Base-by-base conservation (phyloP, 2,888 invertebrate genomes). In the Synergus gifuensis region DNA sequence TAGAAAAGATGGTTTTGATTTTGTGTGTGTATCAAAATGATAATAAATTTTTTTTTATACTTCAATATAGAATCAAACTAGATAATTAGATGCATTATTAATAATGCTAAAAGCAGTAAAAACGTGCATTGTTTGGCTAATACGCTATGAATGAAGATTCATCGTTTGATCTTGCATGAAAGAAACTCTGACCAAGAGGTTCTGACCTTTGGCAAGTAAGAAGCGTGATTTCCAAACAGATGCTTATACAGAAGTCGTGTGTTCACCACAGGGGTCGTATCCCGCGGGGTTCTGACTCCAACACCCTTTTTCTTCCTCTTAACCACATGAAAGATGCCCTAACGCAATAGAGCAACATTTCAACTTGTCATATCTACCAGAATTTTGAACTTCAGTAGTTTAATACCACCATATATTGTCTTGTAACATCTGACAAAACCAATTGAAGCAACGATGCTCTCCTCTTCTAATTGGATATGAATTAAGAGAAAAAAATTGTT, bases 211-310 rank as follows among this genome's bases (percentile, higher is more conserved):
- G 73, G 54, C 16, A 73, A 73, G 36, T 73, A 73, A 73, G 73
- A 73, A 73, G 73, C 54, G 54, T 28, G 86, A 87, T 88, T 89
- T 88, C 86, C 87, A 88, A 91, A 91, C 91, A 87, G 91, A 89
- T 91, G 91, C 91, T 90, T 86, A 87, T 88, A 91, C 92, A 86
- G 92, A 89, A 92, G 92, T 92, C 91, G 89, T 89, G 89, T 86
- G 89, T 85, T 89, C 92, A 83, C 92, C 89, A 87, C 91, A 88
- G 92, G 92, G 91, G 92, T 88, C 88, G 90, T 90, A 90, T 89
- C 92, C 92, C 90, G 90, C 89, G 88, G 91, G 89, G 91, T 88
- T 84, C 85, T 85, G 85, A 86, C 88, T 88, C 87, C 89, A 86
- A 90, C 89, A 90, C 90, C 89, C 90, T 87, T 86, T 80, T 83